Conservation (phyloP, 1,140 invertebrate species). For the Wasmannia auropunctata region DNA sequence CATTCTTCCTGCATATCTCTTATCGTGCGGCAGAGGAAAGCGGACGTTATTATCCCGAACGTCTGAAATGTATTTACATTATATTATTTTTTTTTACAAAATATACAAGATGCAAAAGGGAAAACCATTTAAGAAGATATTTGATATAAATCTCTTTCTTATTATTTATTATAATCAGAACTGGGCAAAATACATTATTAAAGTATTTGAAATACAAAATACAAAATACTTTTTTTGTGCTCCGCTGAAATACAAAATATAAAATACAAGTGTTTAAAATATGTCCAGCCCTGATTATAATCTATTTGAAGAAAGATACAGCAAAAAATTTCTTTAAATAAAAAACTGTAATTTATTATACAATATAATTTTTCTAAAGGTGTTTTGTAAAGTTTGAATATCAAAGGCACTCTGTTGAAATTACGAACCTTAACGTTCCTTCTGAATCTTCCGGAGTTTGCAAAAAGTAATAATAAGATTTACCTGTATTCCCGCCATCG, state of each 20-base stretch:
- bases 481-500: conserved; percentile 80
- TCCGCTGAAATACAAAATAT: too few relatives aligned
- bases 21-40: conserved; percentile 77
- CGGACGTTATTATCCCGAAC: conserved; percentile 79
- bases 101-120: neutral
- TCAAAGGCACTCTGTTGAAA: neutral
- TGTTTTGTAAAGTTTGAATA: neutral
- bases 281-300: too few relatives aligned
- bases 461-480: neutral
- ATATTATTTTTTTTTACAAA: conserved; percentile 5
- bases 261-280: too few relatives aligned
- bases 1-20: conserved; percentile 71
- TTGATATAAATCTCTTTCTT: neutral
- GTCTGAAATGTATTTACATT: conserved; percentile 72
- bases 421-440: neutral
- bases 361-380: neutral
- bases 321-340: neutral
- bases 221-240: too few relatives aligned
- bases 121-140: neutral
- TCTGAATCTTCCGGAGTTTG: neutral
- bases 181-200: too few relatives aligned
- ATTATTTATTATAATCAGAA: too few relatives aligned
- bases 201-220: too few relatives aligned
- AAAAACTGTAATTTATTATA: neutral
- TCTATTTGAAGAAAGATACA: neutral